Evolutionary conservation across 2,888 invertebrate species (phyloP).

Genomic region (Tetramorium bicarinatum): DNA sequence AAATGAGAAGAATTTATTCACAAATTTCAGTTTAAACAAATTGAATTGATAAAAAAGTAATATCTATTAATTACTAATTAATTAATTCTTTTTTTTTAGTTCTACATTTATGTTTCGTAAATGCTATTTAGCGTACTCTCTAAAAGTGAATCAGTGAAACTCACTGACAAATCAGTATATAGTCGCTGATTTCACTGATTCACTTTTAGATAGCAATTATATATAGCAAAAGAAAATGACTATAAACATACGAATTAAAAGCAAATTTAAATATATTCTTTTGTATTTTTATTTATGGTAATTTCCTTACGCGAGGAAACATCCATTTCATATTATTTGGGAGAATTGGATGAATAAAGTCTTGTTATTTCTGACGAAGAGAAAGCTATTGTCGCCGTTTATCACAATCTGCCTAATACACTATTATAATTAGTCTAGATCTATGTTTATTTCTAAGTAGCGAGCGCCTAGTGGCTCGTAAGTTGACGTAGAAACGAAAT

Average conservation of each 20-base stretch:
- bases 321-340: neutral
- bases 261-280: neutral
- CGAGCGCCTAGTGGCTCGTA: slow-evolving; percentile 35
- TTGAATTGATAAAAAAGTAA: neutral
- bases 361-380: slow-evolving; percentile 48
- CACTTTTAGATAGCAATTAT: neutral
- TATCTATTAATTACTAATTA: neutral
- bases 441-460: slow-evolving; percentile 50
- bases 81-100: neutral
- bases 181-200: no score
- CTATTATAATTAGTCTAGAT: slow-evolving; percentile 50
- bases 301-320: neutral
- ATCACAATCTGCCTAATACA: slow-evolving; percentile 55
- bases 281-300: slow-evolving; percentile 17
- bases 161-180: no score
- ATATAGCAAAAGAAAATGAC: slow-evolving; percentile 3
- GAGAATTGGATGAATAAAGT: slow-evolving; percentile 14
- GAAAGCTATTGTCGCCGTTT: slow-evolving; percentile 55
- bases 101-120: neutral
- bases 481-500: slow-evolving; percentile 45
- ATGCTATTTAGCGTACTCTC: neutral
- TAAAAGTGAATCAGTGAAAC: no score
- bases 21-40: slow-evolving; percentile 4
- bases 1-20: slow-evolving; percentile 35
- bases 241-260: neutral